Percentiles rank a stretch among this genome's conserved stretches.
phyloP scores from a whole-genome alignment of 2,888 invertebrate genomes.

The Watsonalla cultraria region DNA sequence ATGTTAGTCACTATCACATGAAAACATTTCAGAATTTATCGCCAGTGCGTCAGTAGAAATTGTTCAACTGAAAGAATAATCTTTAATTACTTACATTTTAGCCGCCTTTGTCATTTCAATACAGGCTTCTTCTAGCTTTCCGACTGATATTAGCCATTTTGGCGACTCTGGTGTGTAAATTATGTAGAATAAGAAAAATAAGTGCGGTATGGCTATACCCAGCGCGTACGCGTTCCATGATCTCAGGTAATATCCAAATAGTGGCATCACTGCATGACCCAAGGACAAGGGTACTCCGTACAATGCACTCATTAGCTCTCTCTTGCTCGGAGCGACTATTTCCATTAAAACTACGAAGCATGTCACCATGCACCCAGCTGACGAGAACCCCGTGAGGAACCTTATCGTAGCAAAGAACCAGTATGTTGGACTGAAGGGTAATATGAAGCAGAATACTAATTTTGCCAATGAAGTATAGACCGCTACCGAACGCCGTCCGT shows the following conservation, averaged over 20 bases:
- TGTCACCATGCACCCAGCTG: constrained; percentile 82
- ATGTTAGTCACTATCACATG: background rate
- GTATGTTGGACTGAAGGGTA: background rate
- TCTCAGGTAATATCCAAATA: constrained; percentile 78
- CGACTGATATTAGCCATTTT: constrained; percentile 83
- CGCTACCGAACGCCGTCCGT: no score
- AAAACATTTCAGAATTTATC: no score
- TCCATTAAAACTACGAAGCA: constrained; percentile 81
- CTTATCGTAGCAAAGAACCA: background rate
- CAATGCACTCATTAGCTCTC: constrained; percentile 30
- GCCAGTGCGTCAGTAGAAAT: no score
- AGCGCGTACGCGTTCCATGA: constrained; percentile 80
- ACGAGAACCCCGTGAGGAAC: background rate
- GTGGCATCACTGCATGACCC: constrained; percentile 78
- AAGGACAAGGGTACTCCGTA: constrained; percentile 23
- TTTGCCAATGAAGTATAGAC: background rate
- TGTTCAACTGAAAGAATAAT: no score
- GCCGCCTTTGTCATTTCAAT: constrained; percentile 80
- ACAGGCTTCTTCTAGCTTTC: constrained; percentile 78
- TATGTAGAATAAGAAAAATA: constrained; percentile 58
- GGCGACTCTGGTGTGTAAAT: constrained; percentile 85
- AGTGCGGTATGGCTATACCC: background rate
- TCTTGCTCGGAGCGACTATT: constrained; percentile 65
- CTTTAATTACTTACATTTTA: constrained; percentile 30
- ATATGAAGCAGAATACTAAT: background rate